These are phyloP conservation scores for Zootoca vivipara DNA, from an alignment of 2,113 vertebrate species.

Conservation along the genomic window DNA sequence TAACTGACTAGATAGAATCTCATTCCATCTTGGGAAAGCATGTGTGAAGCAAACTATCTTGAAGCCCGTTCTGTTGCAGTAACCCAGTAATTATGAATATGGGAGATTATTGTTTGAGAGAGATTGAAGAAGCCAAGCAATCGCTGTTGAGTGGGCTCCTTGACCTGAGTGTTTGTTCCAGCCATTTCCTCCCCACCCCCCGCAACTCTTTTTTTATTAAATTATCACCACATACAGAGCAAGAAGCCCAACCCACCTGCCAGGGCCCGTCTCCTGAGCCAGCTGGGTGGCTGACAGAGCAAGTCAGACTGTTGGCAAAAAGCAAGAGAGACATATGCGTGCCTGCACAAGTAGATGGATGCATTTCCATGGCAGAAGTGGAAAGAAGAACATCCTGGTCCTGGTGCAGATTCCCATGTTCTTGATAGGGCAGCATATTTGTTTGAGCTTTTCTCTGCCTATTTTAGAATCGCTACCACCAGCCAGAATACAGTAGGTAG, in stretches of 20 bases:
- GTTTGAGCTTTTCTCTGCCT: not conserved
- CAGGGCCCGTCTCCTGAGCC: not conserved
- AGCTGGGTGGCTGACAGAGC: fast-evolving
- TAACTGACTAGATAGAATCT: not conserved
- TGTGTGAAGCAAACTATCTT: not conserved
- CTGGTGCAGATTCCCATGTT: no score
- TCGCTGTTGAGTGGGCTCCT: not conserved
- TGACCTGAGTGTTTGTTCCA: not conserved
- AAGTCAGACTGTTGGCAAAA: not conserved
- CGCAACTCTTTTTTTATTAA: no score
- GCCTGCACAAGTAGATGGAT: not conserved
- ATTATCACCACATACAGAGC: not conserved
- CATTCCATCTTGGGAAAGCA: not conserved
- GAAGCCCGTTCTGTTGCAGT: not conserved
- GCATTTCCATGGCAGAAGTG: fast-evolving
- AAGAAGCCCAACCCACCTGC: not conserved
- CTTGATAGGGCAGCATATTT: not conserved
- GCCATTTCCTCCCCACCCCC: not conserved
- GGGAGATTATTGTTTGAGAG: fast-evolving
- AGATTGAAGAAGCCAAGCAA: not conserved
- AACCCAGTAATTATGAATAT: not conserved
- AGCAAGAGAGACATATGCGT: not conserved
- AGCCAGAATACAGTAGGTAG: not conserved
- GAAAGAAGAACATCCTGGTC: slow-evolving; percentile 1
- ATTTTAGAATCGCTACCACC: not conserved